These are phyloP conservation scores for Pelobates cultripes DNA, from an alignment of 2,797 vertebrate genomes.

Conservation along the genomic window DNA sequence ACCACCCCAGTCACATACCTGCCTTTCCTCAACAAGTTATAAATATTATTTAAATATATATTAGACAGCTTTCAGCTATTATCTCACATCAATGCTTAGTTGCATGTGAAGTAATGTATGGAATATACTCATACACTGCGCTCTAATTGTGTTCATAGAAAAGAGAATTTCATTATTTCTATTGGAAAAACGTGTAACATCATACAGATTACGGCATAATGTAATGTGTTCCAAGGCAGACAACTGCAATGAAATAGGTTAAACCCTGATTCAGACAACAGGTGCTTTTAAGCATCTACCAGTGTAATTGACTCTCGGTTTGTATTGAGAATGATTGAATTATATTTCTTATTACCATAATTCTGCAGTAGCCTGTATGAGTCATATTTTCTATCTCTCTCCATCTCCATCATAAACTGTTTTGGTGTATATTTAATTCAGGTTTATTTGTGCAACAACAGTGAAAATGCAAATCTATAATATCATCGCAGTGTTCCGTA, in stretches of 20 bases:
- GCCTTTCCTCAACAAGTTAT: no score
- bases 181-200: no score
- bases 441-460: not conserved
- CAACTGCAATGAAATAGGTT: not conserved
- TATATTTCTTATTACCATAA: not conserved
- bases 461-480: not conserved
- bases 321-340: slow-evolving; percentile 9
- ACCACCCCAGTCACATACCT: no score
- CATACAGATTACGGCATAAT: no score
- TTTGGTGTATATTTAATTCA: not conserved
- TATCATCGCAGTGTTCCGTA: not conserved
- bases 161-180: no score
- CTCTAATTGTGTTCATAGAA: no score
- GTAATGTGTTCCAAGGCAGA: no score
- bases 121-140: no score
- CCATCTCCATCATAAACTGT: not conserved
- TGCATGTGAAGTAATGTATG: no score
- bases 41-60: no score
- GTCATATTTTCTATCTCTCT: slow-evolving; percentile 1
- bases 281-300: not conserved
- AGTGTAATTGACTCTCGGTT: not conserved
- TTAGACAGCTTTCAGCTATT: no score
- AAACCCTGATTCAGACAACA: slow-evolving; percentile 1
- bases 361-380: not conserved
- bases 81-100: no score